A percentile compares a stretch with the other conserved stretches of the same genome.
Evolutionary conservation across 2,888 invertebrate genomes (phyloP).

Genomic region (Eulithis testata): DNA sequence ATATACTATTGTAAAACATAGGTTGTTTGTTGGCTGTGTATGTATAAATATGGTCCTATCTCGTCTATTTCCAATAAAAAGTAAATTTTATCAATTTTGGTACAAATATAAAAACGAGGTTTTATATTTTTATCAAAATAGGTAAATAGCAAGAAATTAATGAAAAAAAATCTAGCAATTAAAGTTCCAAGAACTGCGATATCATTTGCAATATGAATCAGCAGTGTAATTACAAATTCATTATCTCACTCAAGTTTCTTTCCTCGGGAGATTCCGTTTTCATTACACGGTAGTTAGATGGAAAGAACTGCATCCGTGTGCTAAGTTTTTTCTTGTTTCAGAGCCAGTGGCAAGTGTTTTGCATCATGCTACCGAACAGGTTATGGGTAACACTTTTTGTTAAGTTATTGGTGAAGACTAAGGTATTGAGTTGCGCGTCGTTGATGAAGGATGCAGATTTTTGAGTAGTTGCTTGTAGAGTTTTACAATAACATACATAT

Average conservation of each 20-base stretch:
- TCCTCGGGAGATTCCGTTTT: conserved; percentile 51
- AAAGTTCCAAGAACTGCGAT: conserved; percentile 30
- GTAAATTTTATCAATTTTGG: conserved; percentile 11
- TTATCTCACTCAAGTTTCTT: conserved; percentile 50
- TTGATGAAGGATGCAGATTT: too few species aligned
- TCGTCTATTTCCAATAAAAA: too few species aligned
- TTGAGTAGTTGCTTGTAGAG: too few species aligned
- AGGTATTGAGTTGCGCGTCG: too few species aligned
- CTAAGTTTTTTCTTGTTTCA: conserved; percentile 40
- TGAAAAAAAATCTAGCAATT: conserved; percentile 26
- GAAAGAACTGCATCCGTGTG: conserved; percentile 52
- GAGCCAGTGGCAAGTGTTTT: conserved; percentile 5
- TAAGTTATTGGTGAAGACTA: too few species aligned
- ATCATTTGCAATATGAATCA: conserved; percentile 34
- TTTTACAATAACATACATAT: too few species aligned
- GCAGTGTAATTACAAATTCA: conserved; percentile 52
- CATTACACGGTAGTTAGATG: conserved; percentile 54
- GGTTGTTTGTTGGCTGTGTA: too few species aligned
- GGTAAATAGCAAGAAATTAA: conserved; percentile 3
- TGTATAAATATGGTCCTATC: too few species aligned
- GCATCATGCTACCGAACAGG: not conserved
- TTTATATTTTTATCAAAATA: not conserved
- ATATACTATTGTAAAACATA: too few species aligned
- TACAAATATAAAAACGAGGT: too few species aligned
- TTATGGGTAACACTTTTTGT: not conserved